Base-by-base conservation (phyloP, 2,113 vertebrate species). In the Oostethus manadensis region DNA sequence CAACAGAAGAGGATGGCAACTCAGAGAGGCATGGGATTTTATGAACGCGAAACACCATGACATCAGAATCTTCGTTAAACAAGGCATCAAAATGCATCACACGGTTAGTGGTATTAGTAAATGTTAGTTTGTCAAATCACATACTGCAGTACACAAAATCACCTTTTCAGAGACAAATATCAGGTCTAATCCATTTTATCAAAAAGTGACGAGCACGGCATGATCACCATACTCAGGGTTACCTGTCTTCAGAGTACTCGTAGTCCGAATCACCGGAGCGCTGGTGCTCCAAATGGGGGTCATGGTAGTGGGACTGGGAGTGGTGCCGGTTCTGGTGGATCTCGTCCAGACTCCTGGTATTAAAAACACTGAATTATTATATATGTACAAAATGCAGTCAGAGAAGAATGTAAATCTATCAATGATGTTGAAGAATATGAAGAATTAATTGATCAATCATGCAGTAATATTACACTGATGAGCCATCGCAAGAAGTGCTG, bases 161-260 rank as follows among this genome's bases (percentile, higher is more conserved):
- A 4, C 4, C 14, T 4, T 42, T 42, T 42, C 13, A 42, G 38
- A 14, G 3, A 14, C n/a, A 14, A 33, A 11, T 14, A 46, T 23
- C 7, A 33, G 18, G 48, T 13, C 14, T 29, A 51, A 56, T 49
- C 40, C 42, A n/a, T 62, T 40, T 35, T 22, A 17, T 21, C 7
- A 56, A 13, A 8, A 42, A 42, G 20, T 56, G n/a, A 13, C 13
- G 21, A 15, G 21, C 20, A 23, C 38, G 43, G 3, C 8, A 8
- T 22, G 6, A 42, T 22, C 14, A 14, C 38, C 46, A 60, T 23
- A 38, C 23, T 18, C 51, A 23, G 76, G 65, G 81, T 84, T 95
- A 99, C 95, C 95, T 98, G 92, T 99, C 96, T 91, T 96, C 96
- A 65, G 94, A 96, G 81, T 95, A 97, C 84, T 97, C 94, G 74